phyloP scores from a whole-genome alignment of 1,140 invertebrate species.

The Brachionus paranguensis region DNA sequence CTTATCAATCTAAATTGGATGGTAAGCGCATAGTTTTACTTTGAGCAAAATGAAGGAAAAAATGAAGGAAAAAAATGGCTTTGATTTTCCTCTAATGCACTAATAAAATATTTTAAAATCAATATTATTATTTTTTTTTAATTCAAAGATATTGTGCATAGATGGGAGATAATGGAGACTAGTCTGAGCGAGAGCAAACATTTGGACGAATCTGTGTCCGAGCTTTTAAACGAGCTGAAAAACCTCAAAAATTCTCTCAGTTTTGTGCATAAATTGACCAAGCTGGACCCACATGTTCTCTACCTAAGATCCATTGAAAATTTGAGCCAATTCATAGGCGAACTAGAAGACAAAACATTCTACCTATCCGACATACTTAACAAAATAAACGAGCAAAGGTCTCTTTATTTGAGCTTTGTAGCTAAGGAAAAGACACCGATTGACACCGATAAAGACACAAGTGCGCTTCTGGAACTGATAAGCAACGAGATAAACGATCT shows the following conservation, averaged over 20 bases:
- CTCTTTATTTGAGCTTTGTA: not conserved
- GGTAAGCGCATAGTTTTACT: not conserved
- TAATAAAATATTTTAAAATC: not conserved
- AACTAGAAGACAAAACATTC: constrained; percentile 10
- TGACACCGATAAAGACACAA: constrained; percentile 48
- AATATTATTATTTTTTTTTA: not conserved
- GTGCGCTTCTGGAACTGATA: not conserved
- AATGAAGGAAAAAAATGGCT: too few relatives aligned
- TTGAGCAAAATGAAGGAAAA: not conserved
- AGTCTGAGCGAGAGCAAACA: not conserved
- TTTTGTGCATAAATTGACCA: not conserved
- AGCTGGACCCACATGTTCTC: not conserved
- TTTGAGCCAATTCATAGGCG: not conserved
- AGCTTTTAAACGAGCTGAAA: not conserved
- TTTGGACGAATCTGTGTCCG: not conserved
- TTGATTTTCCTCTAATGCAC: not conserved
- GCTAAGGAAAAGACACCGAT: constrained; percentile 42
- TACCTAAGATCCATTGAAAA: not conserved
- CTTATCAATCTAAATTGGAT: constrained; percentile 14
- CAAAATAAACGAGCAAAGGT: not conserved
- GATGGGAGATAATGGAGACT: not conserved
- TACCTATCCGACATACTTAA: not conserved
- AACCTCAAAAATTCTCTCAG: not conserved
- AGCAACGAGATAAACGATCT: not conserved
- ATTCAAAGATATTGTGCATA: not conserved